Conservation (phyloP, 2,888 invertebrate genomes). For the Sympetrum striolatum region DNA sequence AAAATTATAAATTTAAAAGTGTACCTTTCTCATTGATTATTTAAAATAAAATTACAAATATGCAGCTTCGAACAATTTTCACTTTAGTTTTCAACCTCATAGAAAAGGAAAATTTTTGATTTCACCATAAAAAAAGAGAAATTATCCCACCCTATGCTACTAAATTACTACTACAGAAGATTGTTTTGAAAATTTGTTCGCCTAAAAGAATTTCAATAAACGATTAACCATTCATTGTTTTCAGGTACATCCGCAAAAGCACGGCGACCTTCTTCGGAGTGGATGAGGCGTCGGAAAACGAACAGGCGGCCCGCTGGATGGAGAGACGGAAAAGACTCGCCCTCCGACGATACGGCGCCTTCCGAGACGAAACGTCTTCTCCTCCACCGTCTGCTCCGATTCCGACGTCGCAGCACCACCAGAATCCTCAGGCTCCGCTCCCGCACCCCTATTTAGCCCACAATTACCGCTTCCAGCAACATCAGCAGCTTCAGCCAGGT, state of each 20-base stretch:
- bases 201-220: no score
- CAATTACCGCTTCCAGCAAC: slow-evolving; percentile 44
- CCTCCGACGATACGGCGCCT: slow-evolving; percentile 68
- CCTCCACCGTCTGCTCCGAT: slow-evolving; percentile 45
- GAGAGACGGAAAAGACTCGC: slow-evolving; percentile 81
- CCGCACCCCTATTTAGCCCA: slow-evolving; percentile 38
- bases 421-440: slow-evolving; percentile 35
- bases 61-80: no score
- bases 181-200: no score
- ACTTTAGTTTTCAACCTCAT: no score
- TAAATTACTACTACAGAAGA: no score
- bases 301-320: slow-evolving; percentile 77
- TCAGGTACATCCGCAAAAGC: slow-evolving; percentile 76
- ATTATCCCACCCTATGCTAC: no score
- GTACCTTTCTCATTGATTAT: no score
- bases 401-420: slow-evolving; percentile 53
- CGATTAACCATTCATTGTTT: slow-evolving; percentile 47
- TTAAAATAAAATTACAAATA: no score
- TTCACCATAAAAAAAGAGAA: no score
- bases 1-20: no score
- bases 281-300: slow-evolving; percentile 71
- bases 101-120: no score
- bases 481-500: slow-evolving; percentile 37
- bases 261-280: slow-evolving; percentile 87
- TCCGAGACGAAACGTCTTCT: slow-evolving; percentile 61